Evolutionary conservation across 2,888 invertebrate species (phyloP).

Genomic region (Mesochorus sp.): DNA sequence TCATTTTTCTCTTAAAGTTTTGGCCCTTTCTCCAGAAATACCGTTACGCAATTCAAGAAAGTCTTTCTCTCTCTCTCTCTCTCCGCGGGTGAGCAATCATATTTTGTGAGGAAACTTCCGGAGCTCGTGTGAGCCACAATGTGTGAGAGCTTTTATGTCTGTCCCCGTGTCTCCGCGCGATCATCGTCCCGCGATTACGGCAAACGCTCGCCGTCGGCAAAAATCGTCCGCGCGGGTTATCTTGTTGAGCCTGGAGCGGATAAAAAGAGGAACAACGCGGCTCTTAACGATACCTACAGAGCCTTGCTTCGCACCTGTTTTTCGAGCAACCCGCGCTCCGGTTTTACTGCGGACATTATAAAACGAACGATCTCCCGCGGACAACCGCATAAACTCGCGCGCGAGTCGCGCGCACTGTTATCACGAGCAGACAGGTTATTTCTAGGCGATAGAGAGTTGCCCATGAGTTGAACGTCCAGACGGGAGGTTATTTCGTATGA

Average conservation of each 20-base stretch:
- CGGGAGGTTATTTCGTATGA: background rate
- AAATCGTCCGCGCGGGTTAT: constrained; percentile 45
- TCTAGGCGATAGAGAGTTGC: background rate
- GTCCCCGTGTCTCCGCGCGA: constrained; percentile 35
- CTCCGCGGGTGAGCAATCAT: constrained; percentile 43
- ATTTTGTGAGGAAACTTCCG: constrained; percentile 61
- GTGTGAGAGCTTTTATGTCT: constrained; percentile 6
- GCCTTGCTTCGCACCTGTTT: constrained; percentile 47
- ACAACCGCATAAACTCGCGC: too few species aligned
- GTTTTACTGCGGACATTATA: background rate
- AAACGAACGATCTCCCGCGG: background rate
- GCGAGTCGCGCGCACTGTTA: background rate
- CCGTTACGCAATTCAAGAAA: constrained; percentile 56
- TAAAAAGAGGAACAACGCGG: too few species aligned
- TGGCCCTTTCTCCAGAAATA: constrained; percentile 13
- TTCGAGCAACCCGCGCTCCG: background rate
- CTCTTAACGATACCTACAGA: constrained; percentile 15
- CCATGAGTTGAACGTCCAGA: constrained; percentile 10
- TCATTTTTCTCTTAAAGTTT: background rate
- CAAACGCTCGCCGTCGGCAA: constrained; percentile 52
- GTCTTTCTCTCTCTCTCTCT: background rate
- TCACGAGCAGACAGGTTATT: constrained; percentile 16
- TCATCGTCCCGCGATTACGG: constrained; percentile 7
- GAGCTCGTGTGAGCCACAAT: constrained; percentile 14
- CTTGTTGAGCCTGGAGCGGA: constrained; percentile 10